Conservation (phyloP, 2,113 vertebrate genomes). For the Oxyruncus cristatus region DNA sequence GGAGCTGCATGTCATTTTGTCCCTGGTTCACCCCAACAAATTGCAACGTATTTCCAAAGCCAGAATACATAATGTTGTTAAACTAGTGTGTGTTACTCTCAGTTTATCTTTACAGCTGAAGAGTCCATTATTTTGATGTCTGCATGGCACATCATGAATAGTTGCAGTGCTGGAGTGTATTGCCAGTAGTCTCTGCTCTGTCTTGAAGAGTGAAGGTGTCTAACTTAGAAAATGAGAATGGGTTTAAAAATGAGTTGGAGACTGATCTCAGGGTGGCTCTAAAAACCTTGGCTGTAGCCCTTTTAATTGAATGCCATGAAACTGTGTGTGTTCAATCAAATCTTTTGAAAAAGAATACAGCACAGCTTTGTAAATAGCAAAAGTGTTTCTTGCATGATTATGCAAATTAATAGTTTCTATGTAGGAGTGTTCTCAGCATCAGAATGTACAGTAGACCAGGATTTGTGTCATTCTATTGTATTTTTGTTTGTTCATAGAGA, state of each 20-base stretch:
- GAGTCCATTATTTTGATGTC: neutral
- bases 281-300: neutral
- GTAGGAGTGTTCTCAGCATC: neutral
- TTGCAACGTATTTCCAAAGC: neutral
- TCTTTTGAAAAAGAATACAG: neutral
- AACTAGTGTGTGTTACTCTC: neutral
- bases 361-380: neutral
- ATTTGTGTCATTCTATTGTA: neutral
- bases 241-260: neutral
- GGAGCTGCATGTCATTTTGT: neutral
- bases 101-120: neutral
- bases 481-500: neutral
- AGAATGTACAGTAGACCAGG: neutral
- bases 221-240: neutral
- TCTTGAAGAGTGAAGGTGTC: neutral
- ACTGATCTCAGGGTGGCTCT: neutral
- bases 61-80: neutral
- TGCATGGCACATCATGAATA: neutral
- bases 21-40: neutral
- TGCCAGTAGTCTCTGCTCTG: neutral
- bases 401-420: neutral
- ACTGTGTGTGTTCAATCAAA: neutral
- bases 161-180: neutral
- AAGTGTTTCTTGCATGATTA: neutral
- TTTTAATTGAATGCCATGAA: neutral